Base-by-base conservation (phyloP, 2,888 invertebrate species). In the Habroteleia sp. region DNA sequence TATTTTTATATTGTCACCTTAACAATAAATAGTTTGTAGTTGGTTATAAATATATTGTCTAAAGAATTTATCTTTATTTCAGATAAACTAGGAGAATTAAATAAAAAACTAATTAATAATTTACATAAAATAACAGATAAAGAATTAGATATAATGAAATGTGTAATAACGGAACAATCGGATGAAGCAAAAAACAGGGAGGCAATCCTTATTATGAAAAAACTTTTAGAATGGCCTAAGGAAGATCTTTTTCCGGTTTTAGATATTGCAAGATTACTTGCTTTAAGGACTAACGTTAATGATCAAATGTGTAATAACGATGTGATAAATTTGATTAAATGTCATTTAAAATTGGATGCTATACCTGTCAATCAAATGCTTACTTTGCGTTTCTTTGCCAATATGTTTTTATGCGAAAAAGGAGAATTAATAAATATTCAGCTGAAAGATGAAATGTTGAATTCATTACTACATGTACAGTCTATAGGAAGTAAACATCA, bases 231-330 rank as follows among this genome's bases (percentile, higher is more conserved):
- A 8, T 88, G 88, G 88, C 83, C 88, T 3, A 78, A 82, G 2
- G 95, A 95, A 84, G 91, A 93, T 76, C 90, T 97, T 0, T 97
- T 97, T 85, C 98, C 98, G 0, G 95, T 94, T 2, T 89, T 99
- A 79, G 98, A 99, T 85, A 90, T 98, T 2, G 91, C 96, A 7
- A 92, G 98, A 77, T 89, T 98, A 83, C 95, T 95, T 0, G 91
- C 97, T 29, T 92, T 95, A 39, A 93, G 93, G 76, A 91, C 92
- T 81, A 89, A 91, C 1, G 90, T 94, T 3, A 92, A 92, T 77
- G 85, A 89, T 3, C 80, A 89, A 39, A 86, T 93, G 42, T 90
- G 91, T 82, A 82, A 86, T 54, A 84, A 88, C 54, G 84, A 86
- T 25, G 89, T 91, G 37, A 84, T 89, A 11, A 82, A 85, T 11